Base-by-base conservation (phyloP, 2,797 vertebrate species). In the Crocidura indochinensis region DNA sequence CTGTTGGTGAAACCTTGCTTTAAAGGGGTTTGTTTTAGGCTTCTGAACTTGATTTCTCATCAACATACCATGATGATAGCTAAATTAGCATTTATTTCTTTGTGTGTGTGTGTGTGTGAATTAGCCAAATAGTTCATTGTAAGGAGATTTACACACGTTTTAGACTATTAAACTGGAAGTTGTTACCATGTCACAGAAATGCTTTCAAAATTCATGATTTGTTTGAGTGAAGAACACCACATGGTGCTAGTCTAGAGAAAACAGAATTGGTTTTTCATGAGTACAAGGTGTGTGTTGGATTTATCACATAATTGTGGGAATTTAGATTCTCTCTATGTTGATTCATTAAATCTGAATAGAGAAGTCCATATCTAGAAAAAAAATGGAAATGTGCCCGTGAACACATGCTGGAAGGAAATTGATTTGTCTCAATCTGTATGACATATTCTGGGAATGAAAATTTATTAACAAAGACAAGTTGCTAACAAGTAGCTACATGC, bases 1-100 rank as follows among this genome's bases (percentile, higher is more conserved):
- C 88, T 24, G 17, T 44, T 69, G 14, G 10, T 46, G 72, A 22
- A 83, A 64, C 82, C 86, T 24, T 73, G 0, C 27, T 84, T 76
- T 46, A 69, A 90, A 31, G 65, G 0, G 6, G 53, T 49, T 84
- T 69, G 19, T 22, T 19, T 85, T 75, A 56, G 2, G 67, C 65
- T 67, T 91, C 94, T 2, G n/a, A 77, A 94, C 81, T 29, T 51
- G 0, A 5, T 46, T 78, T 84, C 31, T 82, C 20, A 1, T 74
- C 44, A 67, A 78, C 81, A 85, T 80, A 20, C 5, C 10, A 14
- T 1, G 8, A 17, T 60, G 15, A 51, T 78, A 92, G 38, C 82
- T 88, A 88, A 90, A 83, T 94, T 92, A 88, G 27, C n/a, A 90
- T 19, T 78, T 90, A 38, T 22, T 89, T 75, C 68, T 56, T 26